Conservation (phyloP, 2,888 invertebrate genomes). For the Leptopilina syphax region DNA sequence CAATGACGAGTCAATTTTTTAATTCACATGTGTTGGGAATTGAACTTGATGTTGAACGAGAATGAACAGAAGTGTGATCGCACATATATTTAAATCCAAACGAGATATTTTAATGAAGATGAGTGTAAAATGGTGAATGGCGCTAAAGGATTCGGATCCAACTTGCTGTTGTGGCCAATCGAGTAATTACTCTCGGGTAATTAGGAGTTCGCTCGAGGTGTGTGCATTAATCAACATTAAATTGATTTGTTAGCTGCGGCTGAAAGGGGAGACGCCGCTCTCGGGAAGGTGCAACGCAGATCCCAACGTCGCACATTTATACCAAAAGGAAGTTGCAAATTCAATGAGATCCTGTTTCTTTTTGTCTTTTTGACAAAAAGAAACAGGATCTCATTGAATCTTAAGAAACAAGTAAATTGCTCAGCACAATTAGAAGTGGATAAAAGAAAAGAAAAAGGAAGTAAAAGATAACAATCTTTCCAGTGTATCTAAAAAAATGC, state of each 20-base stretch:
- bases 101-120: conserved; percentile 21
- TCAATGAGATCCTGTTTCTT: no score
- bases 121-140: conserved; percentile 44
- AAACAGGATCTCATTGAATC: no score
- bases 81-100: not conserved
- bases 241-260: conserved; percentile 71
- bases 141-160: conserved; percentile 53
- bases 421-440: no score
- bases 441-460: no score
- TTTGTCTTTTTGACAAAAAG: no score
- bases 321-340: conserved; percentile 38
- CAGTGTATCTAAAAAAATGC: no score
- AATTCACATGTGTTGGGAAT: not conserved
- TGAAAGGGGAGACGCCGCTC: conserved; percentile 59
- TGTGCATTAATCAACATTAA: conserved; percentile 70
- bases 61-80: conserved; percentile 7
- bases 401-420: no score
- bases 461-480: no score
- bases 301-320: no score
- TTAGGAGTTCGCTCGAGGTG: conserved; percentile 65
- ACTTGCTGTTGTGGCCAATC: conserved; percentile 63
- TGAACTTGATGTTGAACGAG: not conserved
- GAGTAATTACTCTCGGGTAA: conserved; percentile 67
- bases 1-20: conserved; percentile 35
- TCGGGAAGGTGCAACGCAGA: conserved; percentile 42